Base-by-base conservation (phyloP, 2,888 invertebrate genomes). In the Perithous albicinctus region DNA sequence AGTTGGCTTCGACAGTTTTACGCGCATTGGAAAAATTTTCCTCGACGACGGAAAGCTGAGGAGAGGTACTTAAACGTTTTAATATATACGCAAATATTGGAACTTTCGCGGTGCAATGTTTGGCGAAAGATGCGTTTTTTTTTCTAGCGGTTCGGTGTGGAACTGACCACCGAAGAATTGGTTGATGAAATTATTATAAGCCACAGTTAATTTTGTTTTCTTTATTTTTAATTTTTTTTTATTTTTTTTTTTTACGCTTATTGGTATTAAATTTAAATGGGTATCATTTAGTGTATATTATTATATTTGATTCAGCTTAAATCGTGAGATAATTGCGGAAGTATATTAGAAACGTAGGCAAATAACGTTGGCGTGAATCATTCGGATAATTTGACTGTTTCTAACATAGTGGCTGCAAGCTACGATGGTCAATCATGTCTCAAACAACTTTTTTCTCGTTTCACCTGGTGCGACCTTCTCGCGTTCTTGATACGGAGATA, bases 21-120 rank as follows among this genome's bases (percentile, higher is more conserved):
- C 15, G n/a, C 56, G 32, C 7, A n/a, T 56, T 54, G 32, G n/a
- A 23, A 32, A 32, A 7, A 35, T 35, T 59, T 35, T 15, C 18
- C 10, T 15, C 59, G 8, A 18, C 15, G 15, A 32, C 15, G 2
- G 32, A 32, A 18, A 32, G 32, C 32, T 8, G 59, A 32, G 15
- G n/a, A 56, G 8, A 32, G 59, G 59, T 59, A 51, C n/a, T n/a
- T 23, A 59, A 43, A 43, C 23, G 54, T 54, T 54, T 54, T 23
- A 26, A 26, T 59, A 6, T 59, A 6, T 8, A 18, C 15, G 32
- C 32, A 18, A 18, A 59, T 35, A 32, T 59, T 59, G 7, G 18
- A 59, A 59, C 32, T 59, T 59, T 59, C 32, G 32, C 59, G 59
- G 8, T 35, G 51, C 51, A 20, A 48, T 4, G 3, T 1, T 48